Evolutionary conservation across 2,113 vertebrate species (phyloP).

Genomic region (Dendropsophus ebraccatus): DNA sequence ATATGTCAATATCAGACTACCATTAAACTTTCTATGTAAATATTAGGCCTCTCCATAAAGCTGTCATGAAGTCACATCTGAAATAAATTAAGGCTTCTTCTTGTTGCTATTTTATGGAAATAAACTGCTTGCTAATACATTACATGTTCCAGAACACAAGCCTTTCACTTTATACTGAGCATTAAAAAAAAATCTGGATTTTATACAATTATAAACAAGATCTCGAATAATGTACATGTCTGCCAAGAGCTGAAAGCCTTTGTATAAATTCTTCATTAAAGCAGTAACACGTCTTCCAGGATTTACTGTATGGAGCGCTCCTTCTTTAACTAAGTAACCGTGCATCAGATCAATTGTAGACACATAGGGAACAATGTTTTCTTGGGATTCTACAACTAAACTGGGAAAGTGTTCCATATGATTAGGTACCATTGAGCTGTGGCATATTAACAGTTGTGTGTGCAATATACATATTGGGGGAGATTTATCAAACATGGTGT

Average conservation of each 20-base stretch:
- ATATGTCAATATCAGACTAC: neutral
- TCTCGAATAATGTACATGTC: neutral
- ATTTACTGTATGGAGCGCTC: neutral
- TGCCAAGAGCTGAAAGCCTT: conserved; percentile 30
- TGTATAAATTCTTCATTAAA: conserved; percentile 25
- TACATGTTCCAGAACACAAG: neutral
- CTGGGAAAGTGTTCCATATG: neutral
- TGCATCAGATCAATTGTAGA: conserved; percentile 19
- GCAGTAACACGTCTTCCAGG: neutral
- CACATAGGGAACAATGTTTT: neutral
- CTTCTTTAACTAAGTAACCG: neutral
- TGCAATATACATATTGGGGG: no score
- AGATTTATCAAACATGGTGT: no score
- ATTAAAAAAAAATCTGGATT: neutral
- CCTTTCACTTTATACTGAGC: neutral
- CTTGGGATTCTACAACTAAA: neutral
- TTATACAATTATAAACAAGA: conserved; percentile 11
- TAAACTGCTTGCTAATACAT: neutral
- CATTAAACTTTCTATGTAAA: neutral
- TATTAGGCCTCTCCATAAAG: neutral
- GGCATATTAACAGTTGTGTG: no score
- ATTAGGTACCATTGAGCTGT: no score
- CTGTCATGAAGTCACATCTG: neutral
- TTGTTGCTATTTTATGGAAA: conserved; percentile 4
- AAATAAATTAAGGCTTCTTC: neutral